These are phyloP conservation scores for Crenichthys baileyi DNA, from an alignment of 2,797 vertebrate species.

Conservation along the genomic window DNA sequence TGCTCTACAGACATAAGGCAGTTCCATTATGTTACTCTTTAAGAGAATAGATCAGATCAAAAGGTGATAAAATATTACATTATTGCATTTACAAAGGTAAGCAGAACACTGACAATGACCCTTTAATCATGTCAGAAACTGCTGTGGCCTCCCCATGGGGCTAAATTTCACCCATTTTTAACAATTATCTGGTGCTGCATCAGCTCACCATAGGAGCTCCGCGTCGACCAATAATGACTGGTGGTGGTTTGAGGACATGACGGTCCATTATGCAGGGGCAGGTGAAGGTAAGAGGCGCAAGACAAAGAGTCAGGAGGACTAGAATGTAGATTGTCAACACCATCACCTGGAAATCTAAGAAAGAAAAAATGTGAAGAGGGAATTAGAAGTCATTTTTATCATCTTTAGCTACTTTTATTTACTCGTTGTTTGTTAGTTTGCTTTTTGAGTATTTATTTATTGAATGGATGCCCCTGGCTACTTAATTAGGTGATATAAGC, in stretches of 20 bases:
- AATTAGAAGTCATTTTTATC: neutral
- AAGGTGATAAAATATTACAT: neutral
- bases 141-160: neutral
- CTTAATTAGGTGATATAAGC: neutral
- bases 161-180: neutral
- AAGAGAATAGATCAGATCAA: neutral
- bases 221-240: slow-evolving; percentile 87
- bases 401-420: neutral
- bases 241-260: slow-evolving; percentile 84
- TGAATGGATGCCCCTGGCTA: neutral
- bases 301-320: slow-evolving; percentile 85
- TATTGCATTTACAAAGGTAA: neutral
- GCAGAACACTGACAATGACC: neutral
- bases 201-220: slow-evolving; percentile 93
- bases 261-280: slow-evolving; percentile 96
- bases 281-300: slow-evolving; percentile 89
- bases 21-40: neutral
- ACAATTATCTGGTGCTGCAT: neutral
- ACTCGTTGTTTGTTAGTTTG: neutral
- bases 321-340: slow-evolving; percentile 84
- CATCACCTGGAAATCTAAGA: slow-evolving; percentile 86
- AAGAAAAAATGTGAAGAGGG: neutral
- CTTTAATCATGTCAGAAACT: neutral
- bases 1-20: neutral
- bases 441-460: neutral